Percentiles rank a stretch among this genome's conserved stretches.
These are phyloP conservation scores for Ennomos quercinarius DNA, from an alignment of 2,888 invertebrate genomes.

Conservation along the genomic window DNA sequence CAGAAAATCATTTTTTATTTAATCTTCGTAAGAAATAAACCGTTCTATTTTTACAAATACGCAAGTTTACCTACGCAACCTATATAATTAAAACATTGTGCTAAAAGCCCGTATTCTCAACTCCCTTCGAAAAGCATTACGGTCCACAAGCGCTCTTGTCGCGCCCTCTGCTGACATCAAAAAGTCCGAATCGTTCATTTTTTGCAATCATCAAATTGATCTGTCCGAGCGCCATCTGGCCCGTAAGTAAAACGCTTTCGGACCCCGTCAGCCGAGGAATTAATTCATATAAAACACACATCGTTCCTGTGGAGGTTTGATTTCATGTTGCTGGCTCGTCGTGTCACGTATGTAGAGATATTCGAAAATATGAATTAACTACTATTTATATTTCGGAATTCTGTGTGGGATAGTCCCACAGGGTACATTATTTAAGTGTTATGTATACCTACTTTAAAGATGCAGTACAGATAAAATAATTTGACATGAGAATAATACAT, in stretches of 20 bases:
- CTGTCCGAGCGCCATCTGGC: slow-evolving; percentile 83
- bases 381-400: too few species aligned
- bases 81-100: slow-evolving; percentile 20
- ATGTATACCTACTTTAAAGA: too few species aligned
- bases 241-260: slow-evolving; percentile 82
- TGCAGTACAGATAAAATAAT: too few species aligned
- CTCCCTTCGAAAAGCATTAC: slow-evolving; percentile 23
- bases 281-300: slow-evolving; percentile 82
- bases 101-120: slow-evolving; percentile 32
- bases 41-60: not conserved
- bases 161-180: slow-evolving; percentile 68
- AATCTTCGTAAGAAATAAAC: too few species aligned
- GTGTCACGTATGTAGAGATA: slow-evolving; percentile 3
- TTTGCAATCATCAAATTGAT: slow-evolving; percentile 86
- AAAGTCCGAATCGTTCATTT: slow-evolving; percentile 70
- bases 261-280: slow-evolving; percentile 78
- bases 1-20: too few species aligned
- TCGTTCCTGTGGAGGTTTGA: slow-evolving; percentile 54
- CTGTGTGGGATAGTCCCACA: too few species aligned
- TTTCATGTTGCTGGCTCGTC: slow-evolving; percentile 47
- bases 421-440: too few species aligned
- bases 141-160: slow-evolving; percentile 43
- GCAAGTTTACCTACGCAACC: not conserved
- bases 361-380: too few species aligned
- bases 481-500: too few species aligned